Percentiles rank a stretch among this genome's conserved stretches.
These are phyloP conservation scores for Pseudococcus jackbeardsleyi DNA, from an alignment of 2,888 invertebrate genomes.

Conservation along the genomic window DNA sequence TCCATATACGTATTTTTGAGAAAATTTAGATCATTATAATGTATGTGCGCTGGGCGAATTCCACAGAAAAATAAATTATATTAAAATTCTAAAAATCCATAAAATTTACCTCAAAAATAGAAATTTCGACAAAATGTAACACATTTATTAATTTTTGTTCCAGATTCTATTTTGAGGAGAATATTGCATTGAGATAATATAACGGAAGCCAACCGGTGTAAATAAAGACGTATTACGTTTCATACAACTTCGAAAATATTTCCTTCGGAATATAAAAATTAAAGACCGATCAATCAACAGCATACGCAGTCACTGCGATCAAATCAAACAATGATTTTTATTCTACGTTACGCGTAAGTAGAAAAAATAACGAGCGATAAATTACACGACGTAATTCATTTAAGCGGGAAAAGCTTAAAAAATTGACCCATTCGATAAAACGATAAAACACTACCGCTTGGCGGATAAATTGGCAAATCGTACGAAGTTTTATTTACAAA, in stretches of 20 bases:
- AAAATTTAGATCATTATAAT: too few species aligned
- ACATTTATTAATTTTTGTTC: too few species aligned
- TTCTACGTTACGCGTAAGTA: not conserved
- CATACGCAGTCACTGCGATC: not conserved
- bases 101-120: too few species aligned
- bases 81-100: too few species aligned
- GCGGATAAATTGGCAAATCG: not conserved
- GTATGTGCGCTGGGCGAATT: too few species aligned
- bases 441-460: not conserved
- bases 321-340: slow-evolving; percentile 7
- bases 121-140: too few species aligned
- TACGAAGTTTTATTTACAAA: not conserved
- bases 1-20: too few species aligned
- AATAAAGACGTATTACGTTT: not conserved
- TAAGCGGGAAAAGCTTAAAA: not conserved
- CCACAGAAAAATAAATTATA: too few species aligned
- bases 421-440: not conserved
- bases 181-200: not conserved
- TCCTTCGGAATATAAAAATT: not conserved
- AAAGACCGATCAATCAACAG: slow-evolving; percentile 14
- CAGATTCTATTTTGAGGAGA: not conserved
- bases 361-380: not conserved
- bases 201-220: not conserved
- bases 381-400: not conserved
- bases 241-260: not conserved